Percentiles rank a stretch among this genome's conserved stretches.
Conservation (phyloP, 2,797 vertebrate species). For the Smutsia temminckii region DNA sequence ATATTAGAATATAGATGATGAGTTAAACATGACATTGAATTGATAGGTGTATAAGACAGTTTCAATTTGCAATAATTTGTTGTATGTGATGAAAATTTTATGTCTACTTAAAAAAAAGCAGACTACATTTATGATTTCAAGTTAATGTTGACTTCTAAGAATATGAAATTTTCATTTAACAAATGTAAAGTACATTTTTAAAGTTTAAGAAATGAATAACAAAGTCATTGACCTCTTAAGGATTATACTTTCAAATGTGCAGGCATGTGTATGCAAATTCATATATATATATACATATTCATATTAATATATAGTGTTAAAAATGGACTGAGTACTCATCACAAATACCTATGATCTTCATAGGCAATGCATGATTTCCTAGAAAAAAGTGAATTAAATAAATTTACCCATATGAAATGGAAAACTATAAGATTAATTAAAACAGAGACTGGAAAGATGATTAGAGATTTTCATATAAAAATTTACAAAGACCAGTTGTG, state of each 20-base stretch:
- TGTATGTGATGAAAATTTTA: not conserved
- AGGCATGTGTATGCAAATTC: not conserved
- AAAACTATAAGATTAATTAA: not conserved
- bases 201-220: not conserved
- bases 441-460: not conserved
- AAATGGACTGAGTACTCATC: not conserved
- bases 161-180: not conserved
- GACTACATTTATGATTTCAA: not conserved
- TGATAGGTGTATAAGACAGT: not conserved
- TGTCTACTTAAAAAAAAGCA: not conserved
- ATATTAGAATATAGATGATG: not conserved
- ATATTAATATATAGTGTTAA: not conserved
- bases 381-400: not conserved
- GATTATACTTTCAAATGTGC: not conserved
- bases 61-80: not conserved
- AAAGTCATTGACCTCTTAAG: not conserved
- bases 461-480: not conserved
- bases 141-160: not conserved
- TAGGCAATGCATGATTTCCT: not conserved
- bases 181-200: not conserved
- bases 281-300: not conserved
- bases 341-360: not conserved
- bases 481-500: not conserved
- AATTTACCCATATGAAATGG: not conserved
- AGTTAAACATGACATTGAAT: not conserved